These are phyloP conservation scores for Gonioctena quinquepunctata DNA, from an alignment of 1,140 invertebrate genomes.

Conservation along the genomic window DNA sequence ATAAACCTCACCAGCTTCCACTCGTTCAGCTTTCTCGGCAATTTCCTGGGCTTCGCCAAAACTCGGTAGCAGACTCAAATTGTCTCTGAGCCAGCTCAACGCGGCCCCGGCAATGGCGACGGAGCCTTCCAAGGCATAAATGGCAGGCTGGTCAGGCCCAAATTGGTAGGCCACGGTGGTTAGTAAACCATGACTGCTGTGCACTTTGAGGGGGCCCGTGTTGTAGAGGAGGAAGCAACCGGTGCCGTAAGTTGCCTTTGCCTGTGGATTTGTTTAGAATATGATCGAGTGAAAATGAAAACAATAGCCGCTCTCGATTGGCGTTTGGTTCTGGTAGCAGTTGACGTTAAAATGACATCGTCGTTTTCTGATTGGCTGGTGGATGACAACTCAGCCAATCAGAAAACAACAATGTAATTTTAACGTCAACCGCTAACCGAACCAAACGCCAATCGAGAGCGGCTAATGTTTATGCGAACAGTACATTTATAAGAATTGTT, in stretches of 20 bases:
- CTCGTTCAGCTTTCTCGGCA: constrained; percentile 65
- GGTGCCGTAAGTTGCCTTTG: constrained; percentile 96
- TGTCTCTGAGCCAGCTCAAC: constrained; percentile 87
- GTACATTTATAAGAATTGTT: too few species aligned
- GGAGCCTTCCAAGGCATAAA: constrained; percentile 91
- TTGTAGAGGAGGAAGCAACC: constrained; percentile 97
- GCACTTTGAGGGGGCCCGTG: constrained; percentile 76
- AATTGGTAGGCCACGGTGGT: constrained; percentile 96
- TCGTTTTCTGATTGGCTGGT: too few species aligned
- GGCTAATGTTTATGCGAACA: too few species aligned
- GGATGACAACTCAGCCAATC: too few species aligned
- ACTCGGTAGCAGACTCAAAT: constrained; percentile 77
- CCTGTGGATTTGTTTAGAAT: too few species aligned
- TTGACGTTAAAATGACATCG: too few species aligned
- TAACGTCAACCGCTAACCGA: too few species aligned
- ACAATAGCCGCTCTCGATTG: too few species aligned
- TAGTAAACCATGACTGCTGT: constrained; percentile 77
- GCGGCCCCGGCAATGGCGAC: constrained; percentile 75
- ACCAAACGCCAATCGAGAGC: too few species aligned
- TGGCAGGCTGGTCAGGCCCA: constrained; percentile 72
- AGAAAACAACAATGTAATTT: too few species aligned
- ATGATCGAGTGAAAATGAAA: too few species aligned
- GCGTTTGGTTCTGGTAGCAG: too few species aligned
- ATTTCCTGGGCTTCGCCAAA: constrained; percentile 66
- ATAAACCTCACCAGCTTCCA: constrained; percentile 81